Evolutionary conservation across 2,797 vertebrate species (phyloP), one percentile per base, ranked within the genome.

Genomic region (Fratercula arctica): DNA sequence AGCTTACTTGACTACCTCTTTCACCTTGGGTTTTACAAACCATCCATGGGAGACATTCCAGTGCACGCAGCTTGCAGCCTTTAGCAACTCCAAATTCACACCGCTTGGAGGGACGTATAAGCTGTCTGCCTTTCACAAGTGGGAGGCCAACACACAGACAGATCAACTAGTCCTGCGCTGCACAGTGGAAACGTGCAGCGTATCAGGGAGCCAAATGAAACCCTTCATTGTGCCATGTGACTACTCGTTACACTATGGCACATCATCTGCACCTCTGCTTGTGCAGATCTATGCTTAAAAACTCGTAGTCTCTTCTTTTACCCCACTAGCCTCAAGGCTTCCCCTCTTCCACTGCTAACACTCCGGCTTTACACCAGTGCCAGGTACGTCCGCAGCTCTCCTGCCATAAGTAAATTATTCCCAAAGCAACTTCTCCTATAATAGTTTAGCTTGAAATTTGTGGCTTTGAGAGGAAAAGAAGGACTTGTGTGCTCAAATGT

Each of bases 11-110:
- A 76, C 35, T 87, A 15, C 54, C 18, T 61, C 29, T 85, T 73
- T 79, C 92, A 82, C 74, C 60, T 76, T 93, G 59, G 39, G 39
- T 82, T 94, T 90, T 63, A 73, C 81, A 90, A 89, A 31, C 19
- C 51, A 61, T 57, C 53, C 31, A 48, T 15, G 18, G 0, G 1
- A 81, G 57, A 57, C 31, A 37, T 79, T 84, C 20, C 60, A 75
- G 18, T 17, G 66, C 29, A 54, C 16, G 33, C 2, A 91, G 37
- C 23, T 91, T 45, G 56, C 0, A 2, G 67, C 31, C 53, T 88
- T 46, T 23, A 79, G 50, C 0, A 0, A 70, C 26, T 57, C n/a
- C 50, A 72, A 84, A 68, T 85, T 67, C 64, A 75, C 29, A 69
- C 33, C 14, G 86, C 5, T 1, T 28, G 41, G 37, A 64, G 20